These are phyloP conservation scores for Gorsachius magnificus DNA, from an alignment of 2,797 vertebrate species.

Conservation along the genomic window DNA sequence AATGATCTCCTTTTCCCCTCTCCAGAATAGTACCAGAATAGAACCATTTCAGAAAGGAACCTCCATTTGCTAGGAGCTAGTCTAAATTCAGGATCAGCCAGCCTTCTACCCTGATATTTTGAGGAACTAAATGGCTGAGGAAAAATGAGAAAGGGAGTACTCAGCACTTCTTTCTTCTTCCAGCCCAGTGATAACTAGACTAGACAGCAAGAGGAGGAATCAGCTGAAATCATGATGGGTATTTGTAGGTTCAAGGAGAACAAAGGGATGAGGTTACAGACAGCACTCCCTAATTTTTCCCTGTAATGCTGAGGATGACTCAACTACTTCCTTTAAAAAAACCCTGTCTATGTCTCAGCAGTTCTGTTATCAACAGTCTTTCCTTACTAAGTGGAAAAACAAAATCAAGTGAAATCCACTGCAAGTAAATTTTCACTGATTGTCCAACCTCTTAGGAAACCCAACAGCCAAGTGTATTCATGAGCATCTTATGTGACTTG, in stretches of 20 bases:
- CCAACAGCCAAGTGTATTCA: background rate
- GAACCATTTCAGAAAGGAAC: background rate
- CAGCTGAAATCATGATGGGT: background rate
- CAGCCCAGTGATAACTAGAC: background rate
- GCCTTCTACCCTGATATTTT: background rate
- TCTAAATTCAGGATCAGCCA: background rate
- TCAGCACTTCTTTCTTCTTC: background rate
- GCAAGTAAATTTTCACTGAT: background rate
- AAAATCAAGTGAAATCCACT: background rate
- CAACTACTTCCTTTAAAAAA: background rate
- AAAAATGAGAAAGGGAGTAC: background rate
- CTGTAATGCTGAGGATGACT: background rate
- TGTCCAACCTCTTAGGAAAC: background rate
- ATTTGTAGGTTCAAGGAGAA: background rate
- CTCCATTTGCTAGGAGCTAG: background rate
- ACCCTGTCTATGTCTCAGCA: fast-evolving
- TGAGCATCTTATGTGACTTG: background rate
- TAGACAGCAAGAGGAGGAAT: background rate
- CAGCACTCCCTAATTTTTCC: background rate
- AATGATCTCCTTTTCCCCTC: background rate
- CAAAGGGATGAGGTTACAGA: background rate
- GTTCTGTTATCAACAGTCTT: background rate
- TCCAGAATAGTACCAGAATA: background rate
- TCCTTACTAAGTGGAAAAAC: background rate
- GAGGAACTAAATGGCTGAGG: background rate